Evolutionary conservation across 2,888 invertebrate species (phyloP).

Genomic region (Rugalucina vietnamica): DNA sequence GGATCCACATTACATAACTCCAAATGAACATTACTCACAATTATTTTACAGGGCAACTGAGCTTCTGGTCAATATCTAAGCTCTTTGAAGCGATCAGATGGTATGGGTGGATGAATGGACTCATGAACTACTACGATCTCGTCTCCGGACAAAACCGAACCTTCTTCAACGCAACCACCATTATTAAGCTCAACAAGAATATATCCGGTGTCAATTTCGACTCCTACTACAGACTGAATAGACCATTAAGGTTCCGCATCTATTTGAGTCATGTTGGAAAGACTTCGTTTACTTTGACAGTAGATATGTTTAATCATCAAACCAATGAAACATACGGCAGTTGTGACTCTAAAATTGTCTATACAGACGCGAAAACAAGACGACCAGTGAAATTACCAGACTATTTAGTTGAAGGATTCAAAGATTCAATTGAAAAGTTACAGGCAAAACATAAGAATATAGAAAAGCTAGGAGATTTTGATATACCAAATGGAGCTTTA

Average conservation of each 20-base stretch:
- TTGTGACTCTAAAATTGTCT: conserved; percentile 7
- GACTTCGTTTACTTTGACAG: conserved; percentile 12
- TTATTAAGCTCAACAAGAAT: conserved; percentile 14
- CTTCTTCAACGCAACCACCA: conserved; percentile 40
- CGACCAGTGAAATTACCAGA: conserved; percentile 17
- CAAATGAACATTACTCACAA: neutral
- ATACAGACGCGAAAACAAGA: conserved; percentile 9
- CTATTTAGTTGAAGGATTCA: neutral
- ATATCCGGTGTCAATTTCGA: conserved; percentile 24
- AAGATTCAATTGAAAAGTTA: neutral
- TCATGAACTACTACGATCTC: conserved; percentile 25
- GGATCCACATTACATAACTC: no score
- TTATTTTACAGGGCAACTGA: conserved; percentile 43
- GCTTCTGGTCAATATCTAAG: conserved; percentile 49
- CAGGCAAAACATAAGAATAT: neutral
- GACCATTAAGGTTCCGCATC: neutral
- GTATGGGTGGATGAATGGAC: conserved; percentile 43
- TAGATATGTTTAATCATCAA: neutral
- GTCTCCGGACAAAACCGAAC: conserved; percentile 25
- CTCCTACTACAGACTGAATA: neutral
- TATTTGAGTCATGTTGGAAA: conserved; percentile 20
- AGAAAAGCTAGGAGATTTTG: neutral
- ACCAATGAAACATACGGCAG: neutral
- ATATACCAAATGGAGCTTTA: neutral
- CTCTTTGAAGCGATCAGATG: conserved; percentile 44